Evolutionary conservation across 2,797 vertebrate genomes (phyloP), one percentile per base, ranked within the genome.

Genomic region (Catamblyrhynchus diadema): DNA sequence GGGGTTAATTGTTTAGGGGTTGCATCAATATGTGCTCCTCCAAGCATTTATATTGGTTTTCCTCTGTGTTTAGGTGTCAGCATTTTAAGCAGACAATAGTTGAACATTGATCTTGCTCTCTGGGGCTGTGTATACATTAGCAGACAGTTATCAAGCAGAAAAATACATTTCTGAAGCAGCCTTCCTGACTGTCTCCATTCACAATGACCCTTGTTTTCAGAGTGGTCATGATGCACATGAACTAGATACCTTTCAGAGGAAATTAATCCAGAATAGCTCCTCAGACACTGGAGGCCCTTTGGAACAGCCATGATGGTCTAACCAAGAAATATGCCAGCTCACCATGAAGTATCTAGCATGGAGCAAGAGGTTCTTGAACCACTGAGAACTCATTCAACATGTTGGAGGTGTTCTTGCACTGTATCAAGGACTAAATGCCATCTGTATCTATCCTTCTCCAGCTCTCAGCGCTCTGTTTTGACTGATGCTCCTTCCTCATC

Each of bases 171-270:
- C 42, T 80, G 81, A 66, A 57, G n/a, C 9, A 57, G 9, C 3
- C 2, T 30, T 24, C 15, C 8, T 27, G 30, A 4, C 30, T 61
- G 8, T 30, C 7, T 75, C 24, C 4, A 9, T 77, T 78, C 32
- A 54, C 41, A 47, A 18, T n/a, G 20, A n/a, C 3, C 27, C 79
- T 19, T 9, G 15, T 70, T 54, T 92, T 75, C 16, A 42, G 20
- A 7, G 10, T 33, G 44, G 7, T 77, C 3, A 0, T 41, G 16
- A 23, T 69, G 20, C 22, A 3, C 0, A 0, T 61, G 42, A 51
- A 14, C 30, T 39, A 7, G 8, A 1, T 71, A 10, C 41, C 32
- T 44, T 25, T 42, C 50, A 66, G 73, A 48, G 28, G 35, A 81
- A 74, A 56, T 27, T 32, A 37, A 64, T 50, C 32, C n/a, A 54